These are phyloP conservation scores for Chymomyza procnemis DNA, from an alignment of 2,888 invertebrate species.

Conservation along the genomic window DNA sequence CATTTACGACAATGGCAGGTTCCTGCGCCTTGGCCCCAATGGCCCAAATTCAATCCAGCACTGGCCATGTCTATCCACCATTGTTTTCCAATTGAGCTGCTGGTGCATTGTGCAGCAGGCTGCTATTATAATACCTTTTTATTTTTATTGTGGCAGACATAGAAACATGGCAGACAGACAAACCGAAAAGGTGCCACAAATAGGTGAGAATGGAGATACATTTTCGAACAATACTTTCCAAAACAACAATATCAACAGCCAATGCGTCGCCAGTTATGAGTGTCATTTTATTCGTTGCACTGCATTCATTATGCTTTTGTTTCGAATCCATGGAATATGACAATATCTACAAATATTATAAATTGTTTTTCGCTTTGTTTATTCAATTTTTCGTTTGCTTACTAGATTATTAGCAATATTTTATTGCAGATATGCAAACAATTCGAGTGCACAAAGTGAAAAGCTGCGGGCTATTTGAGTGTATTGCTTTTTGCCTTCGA, in stretches of 20 bases:
- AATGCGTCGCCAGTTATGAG: neutral
- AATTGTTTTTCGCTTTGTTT: conserved; percentile 1
- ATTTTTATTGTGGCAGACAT: conserved; percentile 21
- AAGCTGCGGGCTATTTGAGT: neutral
- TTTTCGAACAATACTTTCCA: neutral
- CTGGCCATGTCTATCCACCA: conserved; percentile 12
- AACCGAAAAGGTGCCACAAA: conserved; percentile 3
- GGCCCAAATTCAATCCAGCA: too few species aligned
- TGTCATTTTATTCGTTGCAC: neutral
- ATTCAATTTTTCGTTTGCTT: conserved; percentile 24
- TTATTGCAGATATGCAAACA: neutral
- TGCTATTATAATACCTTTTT: conserved; percentile 36
- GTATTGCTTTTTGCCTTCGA: neutral
- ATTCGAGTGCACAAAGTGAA: neutral
- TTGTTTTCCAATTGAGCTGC: conserved; percentile 47
- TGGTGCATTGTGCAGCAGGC: conserved; percentile 21
- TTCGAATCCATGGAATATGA: neutral
- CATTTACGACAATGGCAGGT: too few species aligned
- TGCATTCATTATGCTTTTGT: neutral
- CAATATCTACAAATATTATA: neutral
- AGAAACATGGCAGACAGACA: neutral
- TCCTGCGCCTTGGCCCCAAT: too few species aligned
- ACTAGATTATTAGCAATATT: conserved; percentile 42
- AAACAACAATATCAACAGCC: neutral
- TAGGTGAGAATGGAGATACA: conserved; percentile 26